phyloP scores from a whole-genome alignment of 2,888 invertebrate genomes.

The Tetanocera ferruginea region DNA sequence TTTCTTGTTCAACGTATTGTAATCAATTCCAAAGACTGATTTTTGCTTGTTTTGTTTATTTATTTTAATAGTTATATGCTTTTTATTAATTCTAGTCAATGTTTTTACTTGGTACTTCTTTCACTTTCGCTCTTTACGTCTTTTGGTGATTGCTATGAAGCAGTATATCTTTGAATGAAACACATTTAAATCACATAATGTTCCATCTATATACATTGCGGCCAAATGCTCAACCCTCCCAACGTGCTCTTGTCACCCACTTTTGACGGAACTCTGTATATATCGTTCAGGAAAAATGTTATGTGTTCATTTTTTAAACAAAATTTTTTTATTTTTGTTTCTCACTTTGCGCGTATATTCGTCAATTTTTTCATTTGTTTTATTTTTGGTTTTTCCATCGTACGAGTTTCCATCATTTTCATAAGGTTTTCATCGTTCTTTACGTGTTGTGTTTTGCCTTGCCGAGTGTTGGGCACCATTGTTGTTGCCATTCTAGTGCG shows the following conservation, averaged over 20 bases:
- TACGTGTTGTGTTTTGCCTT: background rate
- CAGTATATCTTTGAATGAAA: constrained; percentile 1
- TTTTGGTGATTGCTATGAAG: background rate
- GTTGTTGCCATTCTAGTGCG: constrained; percentile 42
- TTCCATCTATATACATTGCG: constrained; percentile 3
- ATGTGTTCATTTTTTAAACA: constrained; percentile 25
- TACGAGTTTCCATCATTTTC: constrained; percentile 4
- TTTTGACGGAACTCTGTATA: constrained; percentile 37
- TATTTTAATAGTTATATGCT: background rate
- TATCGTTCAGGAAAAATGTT: constrained; percentile 44
- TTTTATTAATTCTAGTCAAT: background rate
- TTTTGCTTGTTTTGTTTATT: background rate
- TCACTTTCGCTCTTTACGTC: background rate
- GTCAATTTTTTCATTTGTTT: constrained; percentile 19
- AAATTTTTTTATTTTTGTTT: constrained; percentile 21
- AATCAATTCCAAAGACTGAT: too few species aligned
- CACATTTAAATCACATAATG: constrained; percentile 8
- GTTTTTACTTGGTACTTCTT: background rate
- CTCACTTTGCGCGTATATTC: constrained; percentile 27
- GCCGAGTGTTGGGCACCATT: background rate
- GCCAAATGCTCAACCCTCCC: background rate
- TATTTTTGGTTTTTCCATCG: constrained; percentile 44
- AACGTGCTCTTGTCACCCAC: background rate
- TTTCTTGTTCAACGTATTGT: constrained; percentile 29
- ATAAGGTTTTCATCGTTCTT: background rate